phyloP scores from a whole-genome alignment of 2,113 vertebrate species.

The Menura novaehollandiae region DNA sequence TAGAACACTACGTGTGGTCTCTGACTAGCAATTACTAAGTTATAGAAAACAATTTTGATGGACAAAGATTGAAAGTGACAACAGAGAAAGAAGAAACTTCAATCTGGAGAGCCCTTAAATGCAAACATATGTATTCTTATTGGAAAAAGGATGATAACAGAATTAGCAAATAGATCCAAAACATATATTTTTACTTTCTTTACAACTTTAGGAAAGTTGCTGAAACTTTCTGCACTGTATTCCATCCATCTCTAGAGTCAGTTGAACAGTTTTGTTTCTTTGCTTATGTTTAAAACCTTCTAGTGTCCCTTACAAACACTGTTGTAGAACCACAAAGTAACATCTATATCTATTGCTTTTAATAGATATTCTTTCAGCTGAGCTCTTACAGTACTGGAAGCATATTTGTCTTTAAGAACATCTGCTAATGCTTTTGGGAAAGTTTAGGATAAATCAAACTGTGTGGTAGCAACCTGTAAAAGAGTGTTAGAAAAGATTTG shows the following conservation, averaged over 20 bases:
- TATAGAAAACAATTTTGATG: not conserved
- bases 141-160: not conserved
- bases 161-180: not conserved
- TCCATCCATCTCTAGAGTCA: not conserved
- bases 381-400: not conserved
- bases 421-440: not conserved
- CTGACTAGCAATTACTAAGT: slow-evolving; percentile 9
- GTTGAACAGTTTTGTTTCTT: not conserved
- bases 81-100: not conserved
- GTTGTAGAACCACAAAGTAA: not conserved
- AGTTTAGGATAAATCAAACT: slow-evolving; percentile 13
- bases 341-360: not conserved
- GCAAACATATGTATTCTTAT: not conserved
- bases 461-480: not conserved
- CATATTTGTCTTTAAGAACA: not conserved
- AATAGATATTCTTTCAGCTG: not conserved
- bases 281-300: not conserved
- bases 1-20: slow-evolving; percentile 19
- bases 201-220: not conserved
- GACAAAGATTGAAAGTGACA: slow-evolving; percentile 33
- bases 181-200: not conserved
- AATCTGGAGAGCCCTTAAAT: not conserved
- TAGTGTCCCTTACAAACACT: not conserved
- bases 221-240: not conserved
- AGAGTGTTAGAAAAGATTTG: not conserved